Base-by-base conservation (phyloP, 1,140 invertebrate species). In the Euschistus heros region DNA sequence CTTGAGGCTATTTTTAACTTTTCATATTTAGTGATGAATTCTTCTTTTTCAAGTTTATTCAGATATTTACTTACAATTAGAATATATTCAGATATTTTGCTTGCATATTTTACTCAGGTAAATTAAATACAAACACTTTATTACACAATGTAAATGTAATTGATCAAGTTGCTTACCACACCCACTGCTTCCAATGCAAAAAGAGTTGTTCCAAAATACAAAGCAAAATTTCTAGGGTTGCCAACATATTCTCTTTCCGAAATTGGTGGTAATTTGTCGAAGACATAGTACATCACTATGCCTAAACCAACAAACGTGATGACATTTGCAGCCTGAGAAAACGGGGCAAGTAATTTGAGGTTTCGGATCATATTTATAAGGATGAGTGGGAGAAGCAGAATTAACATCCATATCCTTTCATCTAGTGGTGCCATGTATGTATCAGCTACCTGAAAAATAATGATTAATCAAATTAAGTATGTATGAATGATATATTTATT, bases 181-280 rank as follows among this genome's bases (percentile, higher is more conserved):
- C 88, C 89, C 37, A 95, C 92, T 17, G 92, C 92, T 75, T 94
- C 92, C 57, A 94, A 78, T 0, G 92, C 89, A 77, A 93, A 96
- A 5, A 96, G 77, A 0, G 88, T 88, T 0, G 90, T 94, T 0
- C 92, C 92, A 74, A 95, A 90, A 70, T 86, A 92, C 0, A 91
- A 77, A 0, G 86, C 82, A 72, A 85, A 85, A 57, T 80, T 80
- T 44, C 75, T 73, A 0, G 78, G 64, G 0, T 78, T 73, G 2
- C 81, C 84, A 68, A 82, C 78, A 37, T 84, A 72, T 20, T 81
- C 74, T 42, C 82, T 75, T 2, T 82, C 79, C 14, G 73, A 76
- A 0, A 82, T 71, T 1, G 80, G 72, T 8, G 88, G 85, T 54
- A 87, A 71, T 26, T 80, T 79, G 0, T 79, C 70, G n/a, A 85